These are phyloP conservation scores for Blennius ocellaris DNA, from an alignment of 2,113 vertebrate species.

Conservation along the genomic window DNA sequence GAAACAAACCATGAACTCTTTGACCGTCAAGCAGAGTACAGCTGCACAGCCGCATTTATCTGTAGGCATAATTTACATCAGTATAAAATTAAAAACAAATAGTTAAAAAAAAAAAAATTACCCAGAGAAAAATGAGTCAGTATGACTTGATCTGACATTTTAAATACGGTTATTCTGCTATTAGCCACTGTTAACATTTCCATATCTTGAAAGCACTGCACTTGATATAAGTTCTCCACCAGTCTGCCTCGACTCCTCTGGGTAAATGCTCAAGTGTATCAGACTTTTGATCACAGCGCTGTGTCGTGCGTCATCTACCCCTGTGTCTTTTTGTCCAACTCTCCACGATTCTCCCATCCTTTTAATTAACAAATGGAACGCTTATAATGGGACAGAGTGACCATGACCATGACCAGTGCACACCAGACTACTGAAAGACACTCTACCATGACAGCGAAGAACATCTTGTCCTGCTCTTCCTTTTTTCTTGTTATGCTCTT, in stretches of 20 bases:
- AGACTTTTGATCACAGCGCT: constrained; percentile 14
- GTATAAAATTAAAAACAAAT: not conserved
- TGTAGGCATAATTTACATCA: not conserved
- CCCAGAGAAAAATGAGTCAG: not conserved
- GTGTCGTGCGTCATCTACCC: constrained; percentile 4
- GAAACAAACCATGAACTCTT: constrained; percentile 30
- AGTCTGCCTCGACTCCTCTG: not conserved
- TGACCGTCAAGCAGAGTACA: constrained; percentile 7
- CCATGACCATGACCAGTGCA: constrained; percentile 48
- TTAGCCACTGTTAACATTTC: constrained; percentile 20
- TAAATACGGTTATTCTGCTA: not conserved
- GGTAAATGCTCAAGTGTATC: constrained; percentile 13
- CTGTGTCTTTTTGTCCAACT: constrained; percentile 13
- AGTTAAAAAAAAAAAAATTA: not conserved
- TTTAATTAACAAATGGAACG: constrained; percentile 49
- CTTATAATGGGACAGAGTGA: constrained; percentile 39
- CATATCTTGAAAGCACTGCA: not conserved
- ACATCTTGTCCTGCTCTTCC: constrained; percentile 48
- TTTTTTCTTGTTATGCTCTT: constrained; percentile 19
- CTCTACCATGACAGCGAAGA: constrained; percentile 24
- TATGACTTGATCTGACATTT: not conserved
- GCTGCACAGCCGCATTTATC: constrained; percentile 20
- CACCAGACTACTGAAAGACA: constrained; percentile 30
- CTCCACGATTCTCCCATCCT: constrained; percentile 20
- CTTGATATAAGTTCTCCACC: not conserved